These are phyloP conservation scores for Brienomyrus longianalis DNA, from an alignment of 2,113 vertebrate species.

Conservation along the genomic window DNA sequence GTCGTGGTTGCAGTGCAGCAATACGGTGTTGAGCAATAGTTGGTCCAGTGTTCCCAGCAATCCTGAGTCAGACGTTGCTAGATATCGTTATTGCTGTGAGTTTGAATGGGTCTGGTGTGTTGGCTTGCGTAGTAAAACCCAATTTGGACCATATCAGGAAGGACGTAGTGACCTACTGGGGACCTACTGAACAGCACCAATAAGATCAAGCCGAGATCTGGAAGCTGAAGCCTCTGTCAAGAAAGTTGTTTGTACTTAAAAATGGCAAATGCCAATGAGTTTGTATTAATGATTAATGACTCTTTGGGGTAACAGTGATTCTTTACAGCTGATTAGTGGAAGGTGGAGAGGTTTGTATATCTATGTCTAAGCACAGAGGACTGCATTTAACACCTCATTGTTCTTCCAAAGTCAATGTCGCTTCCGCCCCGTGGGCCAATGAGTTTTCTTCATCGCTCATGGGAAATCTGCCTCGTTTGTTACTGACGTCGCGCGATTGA, in stretches of 20 bases:
- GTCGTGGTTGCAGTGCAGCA: conserved; percentile 26
- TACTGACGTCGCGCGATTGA: not conserved
- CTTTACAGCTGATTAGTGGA: conserved; percentile 22
- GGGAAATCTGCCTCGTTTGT: conserved; percentile 9
- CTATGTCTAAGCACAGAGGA: conserved; percentile 37
- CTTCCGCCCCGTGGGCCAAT: conserved; percentile 30
- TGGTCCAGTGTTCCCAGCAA: not conserved
- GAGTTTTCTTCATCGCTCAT: conserved; percentile 12
- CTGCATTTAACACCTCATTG: conserved; percentile 33
- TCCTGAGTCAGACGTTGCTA: conserved; percentile 25
- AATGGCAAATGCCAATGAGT: conserved; percentile 20
- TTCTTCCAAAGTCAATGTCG: conserved; percentile 41
- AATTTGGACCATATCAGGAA: conserved; percentile 40
- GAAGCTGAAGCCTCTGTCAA: conserved; percentile 13
- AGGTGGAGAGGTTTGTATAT: conserved; percentile 34
- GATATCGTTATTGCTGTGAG: conserved; percentile 32
- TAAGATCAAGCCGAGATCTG: conserved; percentile 19
- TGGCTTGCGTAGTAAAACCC: conserved; percentile 39
- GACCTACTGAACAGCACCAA: conserved; percentile 23
- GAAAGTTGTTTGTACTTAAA: conserved; percentile 22
- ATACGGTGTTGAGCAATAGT: not conserved
- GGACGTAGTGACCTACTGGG: conserved; percentile 40
- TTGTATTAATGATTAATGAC: conserved; percentile 8
- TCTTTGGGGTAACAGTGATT: conserved; percentile 26
- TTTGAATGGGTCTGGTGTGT: conserved; percentile 50